Percentiles rank a stretch among this genome's conserved stretches.
phyloP scores from a whole-genome alignment of 2,888 invertebrate genomes.

The Graphium colonna region DNA sequence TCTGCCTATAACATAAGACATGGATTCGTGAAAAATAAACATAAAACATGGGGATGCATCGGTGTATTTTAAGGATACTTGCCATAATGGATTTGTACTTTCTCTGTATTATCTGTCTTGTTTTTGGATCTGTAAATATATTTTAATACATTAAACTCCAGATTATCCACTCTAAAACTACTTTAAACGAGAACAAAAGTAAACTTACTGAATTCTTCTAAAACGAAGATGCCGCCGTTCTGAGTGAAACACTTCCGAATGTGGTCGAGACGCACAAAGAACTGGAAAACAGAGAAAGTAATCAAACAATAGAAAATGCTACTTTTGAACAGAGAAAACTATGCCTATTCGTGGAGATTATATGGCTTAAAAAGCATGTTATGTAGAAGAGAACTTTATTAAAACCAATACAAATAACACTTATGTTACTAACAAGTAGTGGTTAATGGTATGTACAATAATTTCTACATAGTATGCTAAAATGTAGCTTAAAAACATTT shows the following conservation, averaged over 20 bases:
- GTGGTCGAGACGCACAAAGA: constrained; percentile 99
- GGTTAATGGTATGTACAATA: no score
- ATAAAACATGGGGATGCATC: constrained; percentile 35
- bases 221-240: constrained; percentile 98
- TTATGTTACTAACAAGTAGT: no score
- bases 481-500: no score
- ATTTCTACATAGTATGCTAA: no score
- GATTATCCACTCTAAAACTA: not conserved
- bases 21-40: constrained; percentile 43
- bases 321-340: no score
- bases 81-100: constrained; percentile 99
- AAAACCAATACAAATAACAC: no score
- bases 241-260: constrained; percentile 99
- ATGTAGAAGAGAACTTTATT: no score
- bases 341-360: no score
- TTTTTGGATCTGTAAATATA: constrained; percentile 94
- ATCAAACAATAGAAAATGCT: not conserved
- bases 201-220: constrained; percentile 99
- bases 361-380: no score
- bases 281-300: constrained; percentile 86
- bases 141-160: constrained; percentile 4
- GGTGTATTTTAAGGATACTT: constrained; percentile 64
- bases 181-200: no score
- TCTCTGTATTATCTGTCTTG: constrained; percentile 96
- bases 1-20: constrained; percentile 85